phyloP scores from a whole-genome alignment of 2,797 vertebrate species.

The Hydrolagus colliei region DNA sequence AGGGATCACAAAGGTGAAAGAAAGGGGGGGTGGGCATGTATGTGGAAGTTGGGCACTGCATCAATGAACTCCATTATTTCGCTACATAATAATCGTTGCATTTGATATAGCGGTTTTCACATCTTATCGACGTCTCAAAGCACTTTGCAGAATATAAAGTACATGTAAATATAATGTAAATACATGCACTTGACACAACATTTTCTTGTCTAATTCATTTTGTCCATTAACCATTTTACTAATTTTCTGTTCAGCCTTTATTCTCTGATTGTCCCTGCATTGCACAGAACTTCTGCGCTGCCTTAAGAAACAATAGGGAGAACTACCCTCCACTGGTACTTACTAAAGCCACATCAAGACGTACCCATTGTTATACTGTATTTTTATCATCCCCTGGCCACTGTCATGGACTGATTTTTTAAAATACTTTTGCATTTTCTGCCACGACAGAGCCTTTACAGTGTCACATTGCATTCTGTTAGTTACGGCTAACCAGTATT shows the following conservation, averaged over 20 bases:
- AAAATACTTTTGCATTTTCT: background rate
- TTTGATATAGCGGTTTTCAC: too few species aligned
- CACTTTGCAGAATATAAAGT: too few species aligned
- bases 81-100: too few species aligned
- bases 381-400: background rate
- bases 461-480: background rate
- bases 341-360: background rate
- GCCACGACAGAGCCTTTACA: background rate
- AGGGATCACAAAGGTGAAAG: background rate
- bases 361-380: background rate
- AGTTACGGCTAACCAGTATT: constrained; percentile 11
- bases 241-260: background rate
- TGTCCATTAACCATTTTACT: background rate
- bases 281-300: background rate
- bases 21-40: background rate
- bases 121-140: too few species aligned
- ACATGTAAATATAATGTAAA: too few species aligned
- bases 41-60: background rate
- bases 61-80: constrained; percentile 5
- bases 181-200: background rate
- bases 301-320: background rate
- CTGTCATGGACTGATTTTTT: background rate
- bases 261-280: background rate
- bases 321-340: background rate
- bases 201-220: constrained; percentile 5